Conservation (phyloP, 2,888 invertebrate genomes). For the Xiphydria camelus region DNA sequence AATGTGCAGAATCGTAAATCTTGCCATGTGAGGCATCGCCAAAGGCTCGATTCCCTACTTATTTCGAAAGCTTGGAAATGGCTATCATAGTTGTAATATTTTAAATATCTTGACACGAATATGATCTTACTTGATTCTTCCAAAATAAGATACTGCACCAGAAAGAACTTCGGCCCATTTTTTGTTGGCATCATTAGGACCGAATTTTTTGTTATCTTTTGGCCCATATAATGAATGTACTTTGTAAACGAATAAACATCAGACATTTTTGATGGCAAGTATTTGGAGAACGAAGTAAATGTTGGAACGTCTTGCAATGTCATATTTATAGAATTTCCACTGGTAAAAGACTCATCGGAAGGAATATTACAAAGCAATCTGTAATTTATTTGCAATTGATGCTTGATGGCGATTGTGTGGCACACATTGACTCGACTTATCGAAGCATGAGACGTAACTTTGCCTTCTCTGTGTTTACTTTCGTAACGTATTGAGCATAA, state of each 20-base stretch:
- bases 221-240: conserved; percentile 6
- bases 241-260: conserved; percentile 5
- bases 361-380: too few relatives aligned
- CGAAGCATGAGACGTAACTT: conserved; percentile 16
- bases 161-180: conserved; percentile 8
- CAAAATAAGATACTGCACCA: conserved; percentile 15
- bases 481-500: conserved; percentile 21
- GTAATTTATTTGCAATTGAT: conserved; percentile 16
- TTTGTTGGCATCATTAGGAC: conserved; percentile 11
- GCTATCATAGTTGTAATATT: conserved; percentile 15
- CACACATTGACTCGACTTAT: conserved; percentile 18
- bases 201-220: conserved; percentile 1
- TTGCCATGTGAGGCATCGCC: conserved; percentile 13
- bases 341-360: not conserved
- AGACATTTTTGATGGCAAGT: too few relatives aligned
- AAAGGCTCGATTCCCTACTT: conserved; percentile 4
- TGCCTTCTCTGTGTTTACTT: conserved; percentile 21
- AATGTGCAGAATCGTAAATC: conserved; percentile 6
- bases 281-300: too few relatives aligned
- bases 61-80: conserved; percentile 18
- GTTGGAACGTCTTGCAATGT: too few relatives aligned
- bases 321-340: not conserved
- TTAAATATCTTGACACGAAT: conserved; percentile 13
- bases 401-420: conserved; percentile 21
- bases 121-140: conserved; percentile 5